These are phyloP conservation scores for Chrysotoxum bicinctum DNA, from an alignment of 2,888 invertebrate species.

Conservation along the genomic window DNA sequence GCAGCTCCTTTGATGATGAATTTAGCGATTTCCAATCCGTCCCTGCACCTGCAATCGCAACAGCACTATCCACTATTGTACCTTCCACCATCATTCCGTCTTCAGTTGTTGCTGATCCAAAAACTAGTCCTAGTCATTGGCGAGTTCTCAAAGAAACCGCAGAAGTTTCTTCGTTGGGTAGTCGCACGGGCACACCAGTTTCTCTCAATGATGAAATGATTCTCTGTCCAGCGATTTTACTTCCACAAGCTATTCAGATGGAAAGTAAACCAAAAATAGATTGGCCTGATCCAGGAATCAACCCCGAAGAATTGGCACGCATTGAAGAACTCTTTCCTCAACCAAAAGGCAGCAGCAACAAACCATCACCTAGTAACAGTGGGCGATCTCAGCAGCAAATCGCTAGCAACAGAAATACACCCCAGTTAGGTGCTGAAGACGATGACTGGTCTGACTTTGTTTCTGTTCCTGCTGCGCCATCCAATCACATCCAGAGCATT, in stretches of 20 bases:
- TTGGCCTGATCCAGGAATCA: slow-evolving; percentile 83
- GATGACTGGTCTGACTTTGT: slow-evolving; percentile 85
- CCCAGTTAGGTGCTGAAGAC: slow-evolving; percentile 77
- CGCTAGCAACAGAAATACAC: slow-evolving; percentile 57
- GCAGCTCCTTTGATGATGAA: slow-evolving; percentile 80
- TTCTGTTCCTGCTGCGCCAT: slow-evolving; percentile 77
- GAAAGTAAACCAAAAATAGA: slow-evolving; percentile 81
- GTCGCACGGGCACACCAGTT: slow-evolving; percentile 75
- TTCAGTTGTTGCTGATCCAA: slow-evolving; percentile 35
- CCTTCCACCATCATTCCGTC: slow-evolving; percentile 47
- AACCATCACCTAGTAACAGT: slow-evolving; percentile 67
- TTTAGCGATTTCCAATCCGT: slow-evolving; percentile 82
- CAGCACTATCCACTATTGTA: slow-evolving; percentile 56
- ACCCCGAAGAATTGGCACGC: slow-evolving; percentile 80
- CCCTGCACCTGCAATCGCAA: slow-evolving; percentile 73
- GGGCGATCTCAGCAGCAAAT: slow-evolving; percentile 76
- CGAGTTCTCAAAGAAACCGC: slow-evolving; percentile 60
- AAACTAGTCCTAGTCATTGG: slow-evolving; percentile 63
- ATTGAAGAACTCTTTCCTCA: slow-evolving; percentile 81
- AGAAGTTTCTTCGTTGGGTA: slow-evolving; percentile 54
- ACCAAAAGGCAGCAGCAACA: slow-evolving; percentile 67
- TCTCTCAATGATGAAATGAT: slow-evolving; percentile 77
- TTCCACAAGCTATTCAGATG: slow-evolving; percentile 78
- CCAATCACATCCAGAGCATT: slow-evolving; percentile 60
- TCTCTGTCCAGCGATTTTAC: slow-evolving; percentile 79